Conservation (phyloP, 2,113 vertebrate genomes). For the Otocyon megalotis region DNA sequence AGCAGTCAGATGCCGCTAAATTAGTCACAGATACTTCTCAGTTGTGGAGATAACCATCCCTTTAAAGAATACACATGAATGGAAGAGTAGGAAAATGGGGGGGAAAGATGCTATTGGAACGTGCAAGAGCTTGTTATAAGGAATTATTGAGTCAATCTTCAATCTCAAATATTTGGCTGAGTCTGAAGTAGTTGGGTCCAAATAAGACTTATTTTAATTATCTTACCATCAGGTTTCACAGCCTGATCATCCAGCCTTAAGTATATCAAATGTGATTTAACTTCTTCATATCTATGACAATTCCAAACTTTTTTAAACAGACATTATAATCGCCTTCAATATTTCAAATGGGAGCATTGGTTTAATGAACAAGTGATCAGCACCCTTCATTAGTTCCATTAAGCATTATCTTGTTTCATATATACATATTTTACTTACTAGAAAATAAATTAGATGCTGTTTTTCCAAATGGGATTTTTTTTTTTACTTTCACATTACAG, state of each 20-base stretch:
- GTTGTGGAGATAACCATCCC: neutral
- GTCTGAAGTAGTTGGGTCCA: constrained; percentile 60
- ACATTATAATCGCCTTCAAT: constrained; percentile 8
- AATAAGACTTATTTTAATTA: constrained; percentile 65
- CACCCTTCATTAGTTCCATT: neutral
- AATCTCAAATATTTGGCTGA: constrained; percentile 48
- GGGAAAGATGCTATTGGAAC: neutral
- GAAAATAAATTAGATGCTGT: constrained; percentile 47
- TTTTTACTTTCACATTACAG: neutral
- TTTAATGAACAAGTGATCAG: neutral
- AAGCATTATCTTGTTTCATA: neutral
- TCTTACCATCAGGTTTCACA: constrained; percentile 2
- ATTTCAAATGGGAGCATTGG: constrained; percentile 17
- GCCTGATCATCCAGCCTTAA: constrained; percentile 67
- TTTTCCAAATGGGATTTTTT: neutral
- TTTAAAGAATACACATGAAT: neutral
- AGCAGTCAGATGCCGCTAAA: neutral
- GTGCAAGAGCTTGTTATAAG: neutral
- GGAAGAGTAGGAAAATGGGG: neutral
- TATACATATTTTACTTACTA: constrained; percentile 36
- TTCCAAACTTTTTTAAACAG: constrained; percentile 68
- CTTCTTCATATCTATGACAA: neutral
- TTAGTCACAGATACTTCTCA: neutral
- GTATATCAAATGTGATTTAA: constrained; percentile 10
- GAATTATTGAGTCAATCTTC: neutral